Conservation (phyloP, 2,888 invertebrate species). For the Zootermopsis nevadensis region DNA sequence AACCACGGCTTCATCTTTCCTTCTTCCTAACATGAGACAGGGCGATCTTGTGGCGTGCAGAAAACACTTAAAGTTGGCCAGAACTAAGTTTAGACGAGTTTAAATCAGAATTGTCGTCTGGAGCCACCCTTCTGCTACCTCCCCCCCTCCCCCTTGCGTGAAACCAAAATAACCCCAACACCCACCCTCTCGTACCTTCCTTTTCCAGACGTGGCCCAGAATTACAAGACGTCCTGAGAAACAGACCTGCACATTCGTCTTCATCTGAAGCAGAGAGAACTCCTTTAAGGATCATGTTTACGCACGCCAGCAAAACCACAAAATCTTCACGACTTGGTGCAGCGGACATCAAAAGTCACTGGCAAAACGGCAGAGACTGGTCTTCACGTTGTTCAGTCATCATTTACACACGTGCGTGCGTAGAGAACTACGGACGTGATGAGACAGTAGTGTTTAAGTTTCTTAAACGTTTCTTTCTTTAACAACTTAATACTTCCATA, state of each 20-base stretch:
- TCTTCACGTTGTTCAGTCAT: too few relatives aligned
- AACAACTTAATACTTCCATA: too few relatives aligned
- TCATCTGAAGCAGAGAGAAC: background rate
- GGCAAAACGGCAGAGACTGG: too few relatives aligned
- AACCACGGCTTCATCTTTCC: background rate
- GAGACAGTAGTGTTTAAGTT: too few relatives aligned
- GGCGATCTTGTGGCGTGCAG: background rate
- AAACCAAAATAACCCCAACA: constrained; percentile 39
- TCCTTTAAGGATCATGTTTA: too few relatives aligned
- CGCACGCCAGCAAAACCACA: too few relatives aligned
- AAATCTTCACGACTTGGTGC: too few relatives aligned
- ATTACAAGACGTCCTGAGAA: constrained; percentile 24
- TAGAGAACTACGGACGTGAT: too few relatives aligned
- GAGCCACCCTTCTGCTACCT: constrained; percentile 34
- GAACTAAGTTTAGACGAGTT: constrained; percentile 10
- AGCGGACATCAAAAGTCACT: too few relatives aligned
- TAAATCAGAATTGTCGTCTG: constrained; percentile 19
- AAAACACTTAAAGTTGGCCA: background rate
- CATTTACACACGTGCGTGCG: too few relatives aligned
- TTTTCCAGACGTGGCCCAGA: constrained; percentile 20
- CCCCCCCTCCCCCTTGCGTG: background rate
- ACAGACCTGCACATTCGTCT: background rate
- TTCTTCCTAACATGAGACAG: background rate
- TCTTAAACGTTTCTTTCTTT: too few relatives aligned
- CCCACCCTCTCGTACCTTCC: constrained; percentile 7